Conservation (phyloP, 2,888 invertebrate genomes). For the Ormyrus pomaceus region DNA sequence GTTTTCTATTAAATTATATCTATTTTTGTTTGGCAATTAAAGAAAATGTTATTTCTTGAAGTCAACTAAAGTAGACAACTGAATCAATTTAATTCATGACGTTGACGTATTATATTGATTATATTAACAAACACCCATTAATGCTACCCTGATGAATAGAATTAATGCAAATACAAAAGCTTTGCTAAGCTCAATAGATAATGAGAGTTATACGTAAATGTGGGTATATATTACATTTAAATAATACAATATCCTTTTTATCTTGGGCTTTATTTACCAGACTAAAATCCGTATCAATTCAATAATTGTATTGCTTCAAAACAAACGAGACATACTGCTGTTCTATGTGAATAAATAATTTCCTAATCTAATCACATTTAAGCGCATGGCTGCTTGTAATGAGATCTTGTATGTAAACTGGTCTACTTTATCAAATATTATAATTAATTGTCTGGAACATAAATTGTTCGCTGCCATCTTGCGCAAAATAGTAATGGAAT, state of each 20-base stretch:
- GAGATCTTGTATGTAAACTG: conserved; percentile 11
- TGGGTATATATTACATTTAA: neutral
- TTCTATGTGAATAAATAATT: conserved; percentile 41
- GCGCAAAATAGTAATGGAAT: conserved; percentile 48
- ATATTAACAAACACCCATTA: no score
- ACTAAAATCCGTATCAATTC: neutral
- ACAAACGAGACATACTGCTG: conserved; percentile 7
- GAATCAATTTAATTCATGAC: no score
- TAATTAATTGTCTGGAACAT: conserved; percentile 48
- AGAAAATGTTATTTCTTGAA: no score
- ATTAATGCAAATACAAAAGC: no score
- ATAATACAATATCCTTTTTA: neutral
- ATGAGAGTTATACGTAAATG: conserved; percentile 13
- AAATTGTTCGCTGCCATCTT: conserved; percentile 10
- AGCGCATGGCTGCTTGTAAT: neutral
- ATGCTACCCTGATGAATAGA: no score
- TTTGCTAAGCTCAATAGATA: no score
- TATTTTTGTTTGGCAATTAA: no score
- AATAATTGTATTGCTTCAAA: neutral
- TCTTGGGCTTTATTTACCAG: no score
- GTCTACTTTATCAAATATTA: conserved; percentile 50
- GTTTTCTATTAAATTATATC: no score
- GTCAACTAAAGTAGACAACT: no score
- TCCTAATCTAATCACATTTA: conserved; percentile 32
- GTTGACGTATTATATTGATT: no score